Conservation (phyloP, 2,888 invertebrate genomes). For the Gortyna flavago region DNA sequence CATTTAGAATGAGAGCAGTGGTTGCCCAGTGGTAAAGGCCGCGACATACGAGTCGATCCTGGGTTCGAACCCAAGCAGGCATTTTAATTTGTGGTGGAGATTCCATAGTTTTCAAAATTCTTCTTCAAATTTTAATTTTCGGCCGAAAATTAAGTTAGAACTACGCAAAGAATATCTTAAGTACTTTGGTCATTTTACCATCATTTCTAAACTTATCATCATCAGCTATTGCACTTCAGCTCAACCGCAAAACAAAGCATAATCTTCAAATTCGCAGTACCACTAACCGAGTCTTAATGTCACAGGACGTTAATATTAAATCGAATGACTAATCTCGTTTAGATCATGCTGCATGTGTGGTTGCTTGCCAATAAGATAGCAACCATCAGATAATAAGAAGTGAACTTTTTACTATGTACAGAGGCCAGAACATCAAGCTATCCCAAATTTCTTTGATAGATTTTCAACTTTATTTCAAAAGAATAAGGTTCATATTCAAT, state of each 20-base stretch:
- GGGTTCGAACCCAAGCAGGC: too few relatives aligned
- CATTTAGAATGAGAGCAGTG: not conserved
- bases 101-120: not conserved
- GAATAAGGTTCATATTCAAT: too few relatives aligned
- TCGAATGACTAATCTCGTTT: conserved; percentile 47
- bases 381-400: conserved; percentile 14
- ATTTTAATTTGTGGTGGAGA: not conserved
- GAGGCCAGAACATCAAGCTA: too few relatives aligned
- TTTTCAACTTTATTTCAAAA: too few relatives aligned
- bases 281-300: conserved; percentile 7
- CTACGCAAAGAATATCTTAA: not conserved
- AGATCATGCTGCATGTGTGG: conserved; percentile 21
- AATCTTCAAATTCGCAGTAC: not conserved
- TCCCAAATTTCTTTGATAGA: too few relatives aligned
- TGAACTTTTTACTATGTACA: conserved; percentile 28
- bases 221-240: not conserved
- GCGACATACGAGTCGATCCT: too few relatives aligned
- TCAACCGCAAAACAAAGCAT: not conserved
- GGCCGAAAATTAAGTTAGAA: not conserved
- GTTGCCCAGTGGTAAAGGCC: too few relatives aligned
- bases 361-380: conserved; percentile 61
- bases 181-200: not conserved
- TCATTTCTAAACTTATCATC: not conserved
- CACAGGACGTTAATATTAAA: conserved; percentile 40
- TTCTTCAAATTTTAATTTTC: too few relatives aligned